Evolutionary conservation across 2,888 invertebrate species (phyloP), one percentile per base, ranked within the genome.

Genomic region (Sylvicola cinctus): DNA sequence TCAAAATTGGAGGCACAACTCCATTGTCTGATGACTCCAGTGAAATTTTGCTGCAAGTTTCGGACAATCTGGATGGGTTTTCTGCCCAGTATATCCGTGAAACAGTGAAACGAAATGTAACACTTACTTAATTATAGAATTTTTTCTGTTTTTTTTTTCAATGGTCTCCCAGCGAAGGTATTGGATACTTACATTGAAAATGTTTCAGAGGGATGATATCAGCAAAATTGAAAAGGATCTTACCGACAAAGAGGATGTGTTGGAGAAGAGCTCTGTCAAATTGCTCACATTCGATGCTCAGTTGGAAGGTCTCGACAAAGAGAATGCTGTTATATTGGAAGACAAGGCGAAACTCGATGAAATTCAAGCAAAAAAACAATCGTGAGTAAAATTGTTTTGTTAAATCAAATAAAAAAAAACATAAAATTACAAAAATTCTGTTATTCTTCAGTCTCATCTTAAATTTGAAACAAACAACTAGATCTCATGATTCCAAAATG

Each of bases 61-160:
- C 75, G 41, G 69, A 70, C 47, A 68, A 68, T 38, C 63, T 74
- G 44, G 74, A 74, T 44, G 66, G 71, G 16, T 66, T 66, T 47
- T 70, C 74, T 3, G 66, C 71, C 2, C 61, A 65, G 42, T 65
- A 60, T 40, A 68, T 78, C 45, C 66, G 68, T 46, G 74, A 76
- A 35, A 66, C 75, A 25, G 70, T 78, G 20, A 69, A 69, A 44
- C 66, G 74, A 58, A 78, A 78, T 54, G 80, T 80, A 52, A 69
- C 72, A 61, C 12, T 5, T 15, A 38, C 6, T 33, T 33, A 13
- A 12, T 10, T 5, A 20, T n/a, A n/a, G n/a, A n/a, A n/a, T n/a
- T n/a, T n/a, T n/a, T n/a, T n/a, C n/a, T 12, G 33, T 29, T 15
- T 29, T 34, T 30, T 31, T 40, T 31, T 16, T 31, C 25, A 20